Conservation (phyloP, 2,888 invertebrate species). For the Acrocera orbiculus region DNA sequence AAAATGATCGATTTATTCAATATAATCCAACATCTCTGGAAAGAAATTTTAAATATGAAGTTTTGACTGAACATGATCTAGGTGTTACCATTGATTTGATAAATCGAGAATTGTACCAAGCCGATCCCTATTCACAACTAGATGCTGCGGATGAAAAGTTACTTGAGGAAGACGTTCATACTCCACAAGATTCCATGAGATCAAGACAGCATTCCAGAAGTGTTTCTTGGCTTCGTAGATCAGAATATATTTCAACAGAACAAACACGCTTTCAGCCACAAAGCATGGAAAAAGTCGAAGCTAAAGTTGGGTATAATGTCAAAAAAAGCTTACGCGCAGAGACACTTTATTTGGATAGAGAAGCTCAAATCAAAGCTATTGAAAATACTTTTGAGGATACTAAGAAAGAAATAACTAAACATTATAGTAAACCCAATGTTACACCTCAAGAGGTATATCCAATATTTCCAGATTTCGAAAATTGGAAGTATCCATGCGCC, state of each 20-base stretch:
- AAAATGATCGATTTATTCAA: constrained; percentile 74
- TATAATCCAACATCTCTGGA: constrained; percentile 94
- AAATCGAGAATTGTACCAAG: constrained; percentile 82
- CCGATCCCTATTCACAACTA: constrained; percentile 55
- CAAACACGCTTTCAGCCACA: constrained; percentile 94
- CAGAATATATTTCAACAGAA: constrained; percentile 98
- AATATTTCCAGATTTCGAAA: constrained; percentile 87
- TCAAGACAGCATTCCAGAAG: constrained; percentile 91
- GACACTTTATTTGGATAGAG: constrained; percentile 87
- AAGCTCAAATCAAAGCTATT: constrained; percentile 93
- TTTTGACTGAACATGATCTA: constrained; percentile 91
- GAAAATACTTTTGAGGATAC: constrained; percentile 93
- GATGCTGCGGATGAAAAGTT: constrained; percentile 90
- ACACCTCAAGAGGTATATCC: constrained; percentile 74
- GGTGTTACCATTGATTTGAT: constrained; percentile 95
- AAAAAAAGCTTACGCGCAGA: constrained; percentile 87
- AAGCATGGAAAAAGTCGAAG: constrained; percentile 94
- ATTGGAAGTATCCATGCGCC: constrained; percentile 97
- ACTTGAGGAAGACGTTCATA: constrained; percentile 84
- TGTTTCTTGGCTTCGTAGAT: constrained; percentile 95
- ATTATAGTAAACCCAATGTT: constrained; percentile 93
- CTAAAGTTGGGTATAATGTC: constrained; percentile 96
- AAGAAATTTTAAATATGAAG: constrained; percentile 87
- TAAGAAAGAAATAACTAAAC: constrained; percentile 66
- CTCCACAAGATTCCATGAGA: constrained; percentile 72